Conservation (phyloP, 2,797 vertebrate species). For the Rhinella marina region DNA sequence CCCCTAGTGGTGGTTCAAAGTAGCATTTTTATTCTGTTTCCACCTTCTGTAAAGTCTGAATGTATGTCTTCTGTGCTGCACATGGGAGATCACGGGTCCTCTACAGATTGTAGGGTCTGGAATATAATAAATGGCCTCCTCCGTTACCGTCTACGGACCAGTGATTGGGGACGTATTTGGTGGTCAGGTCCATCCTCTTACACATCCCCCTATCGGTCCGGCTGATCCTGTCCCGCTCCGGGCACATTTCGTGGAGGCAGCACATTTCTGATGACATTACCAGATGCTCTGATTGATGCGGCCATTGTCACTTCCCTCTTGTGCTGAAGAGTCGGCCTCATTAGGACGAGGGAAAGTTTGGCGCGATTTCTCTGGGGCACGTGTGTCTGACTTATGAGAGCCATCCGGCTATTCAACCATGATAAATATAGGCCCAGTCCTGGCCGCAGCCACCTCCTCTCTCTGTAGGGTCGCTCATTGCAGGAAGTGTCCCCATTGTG, state of each 20-base stretch:
- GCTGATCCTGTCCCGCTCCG: background rate
- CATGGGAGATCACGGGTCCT: no score
- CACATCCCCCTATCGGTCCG: background rate
- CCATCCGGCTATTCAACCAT: constrained; percentile 23
- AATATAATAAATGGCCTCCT: background rate
- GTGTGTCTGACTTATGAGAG: background rate
- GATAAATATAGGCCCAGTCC: constrained; percentile 5
- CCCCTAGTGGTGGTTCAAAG: no score
- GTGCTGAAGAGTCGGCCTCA: constrained; percentile 18
- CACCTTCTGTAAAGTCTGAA: no score
- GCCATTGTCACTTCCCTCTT: constrained; percentile 24
- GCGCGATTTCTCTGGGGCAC: background rate
- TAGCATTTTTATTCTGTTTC: no score
- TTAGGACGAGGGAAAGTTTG: constrained; percentile 21
- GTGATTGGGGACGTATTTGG: background rate
- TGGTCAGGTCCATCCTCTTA: background rate
- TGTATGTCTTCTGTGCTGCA: no score
- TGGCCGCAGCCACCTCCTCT: background rate
- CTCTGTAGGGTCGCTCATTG: background rate
- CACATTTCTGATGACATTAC: constrained; percentile 22
- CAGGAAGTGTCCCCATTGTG: constrained; percentile 14
- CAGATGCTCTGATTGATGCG: constrained; percentile 14
- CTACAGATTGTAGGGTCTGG: background rate
- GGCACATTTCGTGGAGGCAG: background rate
- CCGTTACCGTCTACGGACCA: background rate